Percentiles rank a stretch among this genome's conserved stretches.
Conservation (phyloP, 37 sponge, comb jelly and placozoan species). For the Agelas oroides region DNA sequence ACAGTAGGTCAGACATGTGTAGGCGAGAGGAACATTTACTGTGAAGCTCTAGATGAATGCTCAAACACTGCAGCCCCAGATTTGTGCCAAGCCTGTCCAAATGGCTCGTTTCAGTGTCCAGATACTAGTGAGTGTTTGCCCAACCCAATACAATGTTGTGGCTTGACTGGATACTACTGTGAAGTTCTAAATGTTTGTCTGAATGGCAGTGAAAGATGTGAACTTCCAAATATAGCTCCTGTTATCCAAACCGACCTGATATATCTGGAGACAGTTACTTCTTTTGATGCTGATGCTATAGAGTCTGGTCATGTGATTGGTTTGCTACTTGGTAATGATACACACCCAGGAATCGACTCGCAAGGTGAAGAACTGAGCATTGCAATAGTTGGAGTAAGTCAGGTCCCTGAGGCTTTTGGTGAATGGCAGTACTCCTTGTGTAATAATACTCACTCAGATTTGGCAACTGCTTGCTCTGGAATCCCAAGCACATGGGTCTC, state of each 20-base stretch:
- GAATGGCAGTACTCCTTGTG: conserved; percentile 82
- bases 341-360: conserved; percentile 53
- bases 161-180: conserved; percentile 40
- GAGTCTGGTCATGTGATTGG: conserved; percentile 65
- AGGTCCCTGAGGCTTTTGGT: conserved; percentile 20
- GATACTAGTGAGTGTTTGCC: conserved; percentile 56
- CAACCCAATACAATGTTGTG: conserved; percentile 52
- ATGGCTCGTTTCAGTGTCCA: conserved; percentile 37
- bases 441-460: conserved; percentile 2
- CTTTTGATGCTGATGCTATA: conserved; percentile 11
- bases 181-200: conserved; percentile 58
- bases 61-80: conserved; percentile 44
- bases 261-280: conserved; percentile 33
- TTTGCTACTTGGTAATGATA: conserved; percentile 57
- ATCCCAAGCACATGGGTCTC: conserved; percentile 33
- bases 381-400: conserved; percentile 48
- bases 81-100: conserved; percentile 74
- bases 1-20: conserved; percentile 32
- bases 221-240: conserved; percentile 78
- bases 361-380: conserved; percentile 78
- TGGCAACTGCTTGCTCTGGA: conserved; percentile 19
- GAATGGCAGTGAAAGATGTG: conserved; percentile 22
- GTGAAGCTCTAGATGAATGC: conserved; percentile 58
- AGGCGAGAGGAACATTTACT: conserved; percentile 45
- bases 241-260: conserved; percentile 19